These are phyloP conservation scores for Myripristis murdjan DNA, from an alignment of 2,797 vertebrate genomes.

Conservation along the genomic window DNA sequence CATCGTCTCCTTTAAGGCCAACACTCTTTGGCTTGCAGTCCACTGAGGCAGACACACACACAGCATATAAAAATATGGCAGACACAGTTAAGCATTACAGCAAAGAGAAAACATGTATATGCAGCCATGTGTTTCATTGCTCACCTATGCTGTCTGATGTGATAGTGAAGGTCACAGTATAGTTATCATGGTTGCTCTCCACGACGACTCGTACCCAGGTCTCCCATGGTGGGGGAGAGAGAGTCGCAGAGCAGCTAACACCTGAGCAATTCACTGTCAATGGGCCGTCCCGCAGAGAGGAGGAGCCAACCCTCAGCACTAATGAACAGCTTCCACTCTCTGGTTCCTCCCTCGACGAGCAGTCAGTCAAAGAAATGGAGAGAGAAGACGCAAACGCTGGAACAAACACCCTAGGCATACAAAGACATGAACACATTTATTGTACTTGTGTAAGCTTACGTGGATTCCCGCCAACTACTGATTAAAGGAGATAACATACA, in stretches of 20 bases:
- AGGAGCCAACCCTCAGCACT: constrained; percentile 87
- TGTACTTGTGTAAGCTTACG: neutral
- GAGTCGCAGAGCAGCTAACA: constrained; percentile 79
- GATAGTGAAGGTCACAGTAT: constrained; percentile 81
- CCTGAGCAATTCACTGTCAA: constrained; percentile 85
- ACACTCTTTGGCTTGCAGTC: constrained; percentile 87
- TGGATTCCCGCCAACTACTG: neutral
- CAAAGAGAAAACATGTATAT: neutral
- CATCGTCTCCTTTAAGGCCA: constrained; percentile 73
- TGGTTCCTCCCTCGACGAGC: constrained; percentile 61
- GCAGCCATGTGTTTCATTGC: neutral
- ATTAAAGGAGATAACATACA: neutral
- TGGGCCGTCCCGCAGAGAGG: constrained; percentile 80
- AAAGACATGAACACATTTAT: constrained; percentile 5
- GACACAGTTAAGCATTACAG: neutral
- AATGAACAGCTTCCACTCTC: constrained; percentile 77
- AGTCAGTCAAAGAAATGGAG: constrained; percentile 84
- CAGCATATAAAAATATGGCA: neutral
- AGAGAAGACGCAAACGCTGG: constrained; percentile 89
- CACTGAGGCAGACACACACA: constrained; percentile 75
- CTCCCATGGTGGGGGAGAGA: constrained; percentile 91
- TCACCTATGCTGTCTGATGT: constrained; percentile 89
- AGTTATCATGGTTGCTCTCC: constrained; percentile 80
- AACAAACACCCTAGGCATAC: constrained; percentile 87
- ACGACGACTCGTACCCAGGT: constrained; percentile 90